phyloP scores from a whole-genome alignment of 2,797 vertebrate genomes.

The Onychomys leucogaster region DNA sequence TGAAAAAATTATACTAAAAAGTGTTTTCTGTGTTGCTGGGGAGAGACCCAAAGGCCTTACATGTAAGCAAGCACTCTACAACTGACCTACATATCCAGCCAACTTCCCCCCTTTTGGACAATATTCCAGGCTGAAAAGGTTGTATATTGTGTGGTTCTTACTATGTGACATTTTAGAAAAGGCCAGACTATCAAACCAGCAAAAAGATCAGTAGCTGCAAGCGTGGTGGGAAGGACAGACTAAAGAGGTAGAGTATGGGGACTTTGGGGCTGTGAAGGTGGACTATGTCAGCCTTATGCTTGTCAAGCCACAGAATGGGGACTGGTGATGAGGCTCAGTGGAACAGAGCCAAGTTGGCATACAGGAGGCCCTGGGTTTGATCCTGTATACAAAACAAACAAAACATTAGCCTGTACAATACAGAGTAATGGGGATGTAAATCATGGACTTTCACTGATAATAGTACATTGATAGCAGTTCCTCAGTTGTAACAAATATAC shows the following conservation, averaged over 20 bases:
- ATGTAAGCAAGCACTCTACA: background rate
- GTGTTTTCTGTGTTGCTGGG: background rate
- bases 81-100: background rate
- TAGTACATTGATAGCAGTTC: background rate
- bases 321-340: no score
- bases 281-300: background rate
- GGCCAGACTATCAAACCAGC: background rate
- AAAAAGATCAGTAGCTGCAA: background rate
- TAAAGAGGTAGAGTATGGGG: background rate
- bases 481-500: background rate
- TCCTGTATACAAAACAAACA: no score
- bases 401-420: background rate
- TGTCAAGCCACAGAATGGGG: background rate
- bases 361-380: no score
- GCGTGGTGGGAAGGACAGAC: background rate
- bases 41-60: background rate
- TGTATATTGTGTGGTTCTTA: background rate
- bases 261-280: background rate
- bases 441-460: background rate
- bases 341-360: background rate
- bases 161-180: background rate
- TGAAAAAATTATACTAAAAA: background rate
- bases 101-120: background rate
- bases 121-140: background rate
- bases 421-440: background rate